Conservation (phyloP, 2,888 invertebrate species). For the Myopa tessellatipennis region DNA sequence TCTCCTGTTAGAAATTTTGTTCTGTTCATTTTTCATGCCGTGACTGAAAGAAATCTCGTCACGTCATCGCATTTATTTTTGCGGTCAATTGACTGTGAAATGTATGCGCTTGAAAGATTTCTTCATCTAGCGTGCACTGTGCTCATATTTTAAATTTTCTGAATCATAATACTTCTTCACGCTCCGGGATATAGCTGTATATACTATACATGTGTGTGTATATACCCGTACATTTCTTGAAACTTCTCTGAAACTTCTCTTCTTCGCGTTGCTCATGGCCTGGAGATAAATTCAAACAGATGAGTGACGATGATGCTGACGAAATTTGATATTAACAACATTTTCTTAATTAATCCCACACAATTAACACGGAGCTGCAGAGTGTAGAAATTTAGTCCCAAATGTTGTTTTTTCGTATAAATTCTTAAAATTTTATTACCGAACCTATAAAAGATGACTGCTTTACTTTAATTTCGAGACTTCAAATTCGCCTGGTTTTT, state of each 20-base stretch:
- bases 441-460: no score
- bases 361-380: no score
- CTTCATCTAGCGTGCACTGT: slow-evolving; percentile 25
- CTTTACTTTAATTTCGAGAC: no score
- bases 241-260: neutral
- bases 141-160: slow-evolving; percentile 28
- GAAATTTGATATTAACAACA: no score
- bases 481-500: no score
- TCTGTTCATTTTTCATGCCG: neutral
- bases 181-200: slow-evolving; percentile 6
- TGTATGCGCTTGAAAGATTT: slow-evolving; percentile 36
- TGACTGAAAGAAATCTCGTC: slow-evolving; percentile 19
- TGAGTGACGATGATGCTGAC: no score
- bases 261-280: neutral
- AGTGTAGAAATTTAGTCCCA: no score
- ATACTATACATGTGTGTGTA: neutral
- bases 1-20: neutral
- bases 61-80: slow-evolving; percentile 24
- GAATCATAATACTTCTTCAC: slow-evolving; percentile 30
- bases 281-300: no score
- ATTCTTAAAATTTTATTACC: no score
- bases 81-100: slow-evolving; percentile 36
- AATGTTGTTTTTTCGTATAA: no score
- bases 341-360: no score
- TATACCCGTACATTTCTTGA: no score